Evolutionary conservation across 1,140 invertebrate genomes (phyloP).

Genomic region (Cotesia glomerata): DNA sequence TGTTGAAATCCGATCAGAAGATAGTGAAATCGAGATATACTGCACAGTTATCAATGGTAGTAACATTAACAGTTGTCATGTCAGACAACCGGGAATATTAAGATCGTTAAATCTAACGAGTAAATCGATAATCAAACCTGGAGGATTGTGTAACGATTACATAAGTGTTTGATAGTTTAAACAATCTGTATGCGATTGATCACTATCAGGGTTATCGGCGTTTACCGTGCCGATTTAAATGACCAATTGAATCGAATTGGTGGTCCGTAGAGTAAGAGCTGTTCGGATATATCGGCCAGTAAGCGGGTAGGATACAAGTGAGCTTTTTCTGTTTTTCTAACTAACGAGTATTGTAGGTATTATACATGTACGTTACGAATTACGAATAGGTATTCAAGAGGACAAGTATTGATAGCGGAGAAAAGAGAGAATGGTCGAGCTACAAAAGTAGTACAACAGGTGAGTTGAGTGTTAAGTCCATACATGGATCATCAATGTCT

Average conservation of each 20-base stretch:
- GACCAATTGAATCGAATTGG: slow-evolving; percentile 28
- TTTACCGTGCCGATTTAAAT: slow-evolving; percentile 15
- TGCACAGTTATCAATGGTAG: not conserved
- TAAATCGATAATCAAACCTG: slow-evolving; percentile 1
- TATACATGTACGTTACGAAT: not conserved
- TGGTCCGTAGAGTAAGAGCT: not conserved
- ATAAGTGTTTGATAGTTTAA: slow-evolving; percentile 18
- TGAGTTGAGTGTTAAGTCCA: not conserved
- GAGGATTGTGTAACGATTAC: slow-evolving; percentile 22
- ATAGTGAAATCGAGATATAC: too few species aligned
- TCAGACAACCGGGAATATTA: not conserved
- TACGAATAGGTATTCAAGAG: not conserved
- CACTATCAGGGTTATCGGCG: slow-evolving; percentile 21
- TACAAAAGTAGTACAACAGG: not conserved
- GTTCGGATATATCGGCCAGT: not conserved
- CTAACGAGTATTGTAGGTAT: not conserved
- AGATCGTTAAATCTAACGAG: not conserved
- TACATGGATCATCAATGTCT: not conserved
- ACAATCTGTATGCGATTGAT: not conserved
- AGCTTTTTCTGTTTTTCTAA: slow-evolving; percentile 30
- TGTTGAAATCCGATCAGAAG: too few species aligned
- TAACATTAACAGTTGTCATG: not conserved
- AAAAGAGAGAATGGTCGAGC: not conserved
- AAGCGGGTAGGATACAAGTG: not conserved
- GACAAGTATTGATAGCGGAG: not conserved